Evolutionary conservation across 2,113 vertebrate genomes (phyloP).

Genomic region (Siniperca chuatsi): DNA sequence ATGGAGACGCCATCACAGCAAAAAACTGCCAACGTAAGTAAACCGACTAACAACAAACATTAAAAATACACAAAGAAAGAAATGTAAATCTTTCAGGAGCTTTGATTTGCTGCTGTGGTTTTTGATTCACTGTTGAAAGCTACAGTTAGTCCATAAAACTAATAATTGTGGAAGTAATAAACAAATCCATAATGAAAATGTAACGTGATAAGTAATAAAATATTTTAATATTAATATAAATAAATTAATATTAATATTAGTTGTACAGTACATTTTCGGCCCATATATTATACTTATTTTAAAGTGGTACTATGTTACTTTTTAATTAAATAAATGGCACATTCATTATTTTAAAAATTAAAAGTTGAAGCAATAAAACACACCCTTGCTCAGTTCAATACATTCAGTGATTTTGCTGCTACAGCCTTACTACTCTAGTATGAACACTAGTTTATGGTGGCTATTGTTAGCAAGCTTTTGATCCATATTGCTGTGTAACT

Average conservation of each 20-base stretch:
- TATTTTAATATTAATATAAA: not conserved
- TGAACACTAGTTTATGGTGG: too few species aligned
- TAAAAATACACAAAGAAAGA: not conserved
- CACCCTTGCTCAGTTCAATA: not conserved
- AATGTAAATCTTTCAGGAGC: not conserved
- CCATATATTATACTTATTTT: not conserved
- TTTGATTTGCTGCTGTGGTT: not conserved
- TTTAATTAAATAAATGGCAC: not conserved
- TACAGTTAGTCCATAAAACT: too few species aligned
- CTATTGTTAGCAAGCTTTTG: not conserved
- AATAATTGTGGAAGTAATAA: not conserved
- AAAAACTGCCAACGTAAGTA: constrained; percentile 95
- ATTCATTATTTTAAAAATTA: not conserved
- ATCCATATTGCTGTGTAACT: not conserved
- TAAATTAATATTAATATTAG: not conserved
- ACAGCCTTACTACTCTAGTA: too few species aligned
- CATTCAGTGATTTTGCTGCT: not conserved
- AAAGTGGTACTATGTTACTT: not conserved
- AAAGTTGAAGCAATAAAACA: not conserved
- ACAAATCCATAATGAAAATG: not conserved
- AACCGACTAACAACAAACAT: not conserved
- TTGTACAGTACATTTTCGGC: not conserved
- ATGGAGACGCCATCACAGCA: constrained; percentile 90
- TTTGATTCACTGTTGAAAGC: not conserved
- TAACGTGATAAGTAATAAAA: too few species aligned